Evolutionary conservation across 2,797 vertebrate species (phyloP).

Genomic region (Brachyalestes nurse): DNA sequence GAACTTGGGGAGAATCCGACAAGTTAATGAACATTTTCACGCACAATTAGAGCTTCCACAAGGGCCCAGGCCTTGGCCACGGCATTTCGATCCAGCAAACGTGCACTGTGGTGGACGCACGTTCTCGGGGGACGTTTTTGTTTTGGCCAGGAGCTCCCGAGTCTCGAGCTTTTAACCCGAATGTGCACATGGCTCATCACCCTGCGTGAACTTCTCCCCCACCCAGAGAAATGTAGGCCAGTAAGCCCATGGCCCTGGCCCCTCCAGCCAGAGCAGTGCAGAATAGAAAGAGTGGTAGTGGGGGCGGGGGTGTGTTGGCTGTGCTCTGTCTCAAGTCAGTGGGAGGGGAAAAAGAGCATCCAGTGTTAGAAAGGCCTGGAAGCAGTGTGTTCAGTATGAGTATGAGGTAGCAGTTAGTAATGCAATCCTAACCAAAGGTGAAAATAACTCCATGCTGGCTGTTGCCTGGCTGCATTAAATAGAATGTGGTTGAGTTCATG

Average conservation of each 20-base stretch:
- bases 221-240: conserved; percentile 58
- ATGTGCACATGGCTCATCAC: conserved; percentile 65
- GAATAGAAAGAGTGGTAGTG: conserved; percentile 6
- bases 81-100: conserved; percentile 44
- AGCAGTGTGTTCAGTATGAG: conserved; percentile 40
- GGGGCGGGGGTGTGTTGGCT: conserved; percentile 23
- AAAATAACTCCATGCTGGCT: conserved; percentile 3
- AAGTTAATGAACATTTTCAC: conserved; percentile 65
- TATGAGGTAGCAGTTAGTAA: conserved; percentile 39
- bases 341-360: conserved; percentile 38
- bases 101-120: conserved; percentile 38
- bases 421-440: conserved; percentile 29
- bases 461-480: background rate
- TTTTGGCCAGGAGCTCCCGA: conserved; percentile 57
- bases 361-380: conserved; percentile 34
- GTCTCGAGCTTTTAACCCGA: conserved; percentile 55
- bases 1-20: conserved; percentile 53
- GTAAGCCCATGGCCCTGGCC: conserved; percentile 51
- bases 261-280: conserved; percentile 54
- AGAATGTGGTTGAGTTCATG: background rate
- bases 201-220: conserved; percentile 50
- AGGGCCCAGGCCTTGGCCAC: conserved; percentile 51
- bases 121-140: conserved; percentile 56
- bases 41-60: conserved; percentile 63
- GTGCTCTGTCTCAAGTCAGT: conserved; percentile 46